Base-by-base conservation (phyloP, 2,797 vertebrate genomes). In the Squalus acanthias region DNA sequence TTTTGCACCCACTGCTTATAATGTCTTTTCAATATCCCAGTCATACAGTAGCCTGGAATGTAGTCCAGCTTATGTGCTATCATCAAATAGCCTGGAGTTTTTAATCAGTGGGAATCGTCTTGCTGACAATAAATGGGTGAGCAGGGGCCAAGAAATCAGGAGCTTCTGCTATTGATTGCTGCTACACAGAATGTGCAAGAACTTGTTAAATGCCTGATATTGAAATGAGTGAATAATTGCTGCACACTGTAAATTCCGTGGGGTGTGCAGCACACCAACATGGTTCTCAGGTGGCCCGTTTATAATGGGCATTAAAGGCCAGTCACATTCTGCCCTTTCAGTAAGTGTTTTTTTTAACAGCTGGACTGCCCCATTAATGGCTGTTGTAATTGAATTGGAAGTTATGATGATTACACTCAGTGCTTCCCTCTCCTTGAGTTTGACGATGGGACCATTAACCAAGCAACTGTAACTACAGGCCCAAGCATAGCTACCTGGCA, bases 311-410 rank as follows among this genome's bases (percentile, higher is more conserved):
- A 69, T 10, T 46, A 10, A 46, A 93, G 15, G 65, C n/a, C n/a
- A 46, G 20, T 69, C 65, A 67, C 82, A 69, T n/a, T 39, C 20
- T 93, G 65, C 65, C 63, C 65, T 93, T 67, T 93, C 22, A 39
- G 17, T 3, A 93, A 69, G 65, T 67, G 33, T 67, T 63, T 17
- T 26, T 65, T 69, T 69, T 39, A 24, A 39, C 87, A 93, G 65
- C 65, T 93, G 63, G 63, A 39, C 91, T 93, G 60, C 20, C 69
- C 65, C n/a, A 69, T 93, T 12, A 39, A 46, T 26, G n/a, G 22
- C n/a, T 69, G n/a, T 93, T 93, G n/a, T 24, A 93, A 93, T 69
- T 93, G 65, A 93, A 93, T 93, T 67, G 22, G 69, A 93, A 93
- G 63, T 93, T 46, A 24, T 93, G 65, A 69, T 93, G 63, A 93